Base-by-base conservation (phyloP, 2,888 invertebrate species). In the Melinopterus prodromus region DNA sequence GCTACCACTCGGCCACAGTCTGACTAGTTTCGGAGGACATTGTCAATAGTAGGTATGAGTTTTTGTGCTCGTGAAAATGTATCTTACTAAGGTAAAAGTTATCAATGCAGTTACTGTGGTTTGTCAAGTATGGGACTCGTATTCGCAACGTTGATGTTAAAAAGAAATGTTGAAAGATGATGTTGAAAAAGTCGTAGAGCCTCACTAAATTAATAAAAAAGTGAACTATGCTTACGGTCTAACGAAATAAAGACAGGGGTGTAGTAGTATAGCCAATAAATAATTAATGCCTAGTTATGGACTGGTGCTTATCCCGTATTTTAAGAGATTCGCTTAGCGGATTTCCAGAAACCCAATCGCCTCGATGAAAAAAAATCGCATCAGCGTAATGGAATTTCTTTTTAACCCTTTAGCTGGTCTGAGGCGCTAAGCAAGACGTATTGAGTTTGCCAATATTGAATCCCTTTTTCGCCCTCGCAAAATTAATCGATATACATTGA, bases 331-430 rank as follows among this genome's bases (percentile, higher is more conserved):
- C 53, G 53, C 53, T 53, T 53, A 53, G 12, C 53, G 53, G 53
- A 9, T 53, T 53, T 53, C 53, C 53, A 53, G 53, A 6, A 2
- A 12, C 1, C 53, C 53, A 53, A 53, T 53, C 53, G 12, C 9
- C 5, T 12, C 12, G 53, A 53, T 53, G 7, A 12, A 53, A 53
- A n/a, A 53, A 53, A 53, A 4, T 53, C 53, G 53, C 12, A 53
- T 53, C 53, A 53, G 53, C 53, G 53, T 53, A 53, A 53, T 53
- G 53, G 53, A 9, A 53, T 53, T 53, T 53, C 53, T 53, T 53
- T 53, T 53, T 53, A 53, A 53, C 53, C 53, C 53, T 53, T 53
- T 53, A 53, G 53, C 53, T 53, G 53, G 53, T 53, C 53, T 53
- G 53, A 53, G 53, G 53, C 53, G 53, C 53, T 12, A 9, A 53